Conservation (phyloP, 2,113 vertebrate genomes). For the Zingel zingel region DNA sequence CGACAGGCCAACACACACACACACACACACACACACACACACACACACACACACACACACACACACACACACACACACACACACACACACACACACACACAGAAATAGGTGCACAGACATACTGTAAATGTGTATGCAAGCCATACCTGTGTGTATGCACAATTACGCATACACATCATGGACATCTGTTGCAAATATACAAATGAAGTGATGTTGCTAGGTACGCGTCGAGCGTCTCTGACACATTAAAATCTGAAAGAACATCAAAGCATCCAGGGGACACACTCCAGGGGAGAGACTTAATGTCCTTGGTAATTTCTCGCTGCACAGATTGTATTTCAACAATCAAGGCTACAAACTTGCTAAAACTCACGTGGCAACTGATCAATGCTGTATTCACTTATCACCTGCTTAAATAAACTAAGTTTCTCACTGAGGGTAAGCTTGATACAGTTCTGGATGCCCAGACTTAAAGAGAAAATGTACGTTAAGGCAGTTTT, state of each 20-base stretch:
- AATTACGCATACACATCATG: background rate
- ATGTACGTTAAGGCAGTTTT: background rate
- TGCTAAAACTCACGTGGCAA: too few species aligned
- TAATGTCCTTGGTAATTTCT: too few species aligned
- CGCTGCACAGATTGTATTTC: too few species aligned
- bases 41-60: slow-evolving; percentile 1
- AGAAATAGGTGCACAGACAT: slow-evolving; percentile 32
- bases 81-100: slow-evolving; percentile 16
- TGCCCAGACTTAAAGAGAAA: background rate
- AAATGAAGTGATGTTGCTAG: too few species aligned
- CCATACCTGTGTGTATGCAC: slow-evolving; percentile 3
- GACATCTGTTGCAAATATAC: slow-evolving; percentile 36
- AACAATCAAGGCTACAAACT: too few species aligned
- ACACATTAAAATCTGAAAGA: too few species aligned
- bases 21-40: slow-evolving; percentile 18
- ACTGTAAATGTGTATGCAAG: slow-evolving; percentile 39
- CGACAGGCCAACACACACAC: slow-evolving; percentile 42
- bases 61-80: slow-evolving; percentile 21
- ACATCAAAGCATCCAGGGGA: too few species aligned
- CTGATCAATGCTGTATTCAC: too few species aligned
- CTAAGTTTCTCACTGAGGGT: slow-evolving; percentile 16
- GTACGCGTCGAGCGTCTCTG: too few species aligned
- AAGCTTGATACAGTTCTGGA: slow-evolving; percentile 8
- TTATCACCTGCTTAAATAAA: background rate
- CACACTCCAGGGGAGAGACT: too few species aligned